A percentile compares a stretch with the other conserved stretches of the same genome.
These are phyloP conservation scores for Hemiprocne comata DNA, from an alignment of 2,113 vertebrate genomes.

Conservation along the genomic window DNA sequence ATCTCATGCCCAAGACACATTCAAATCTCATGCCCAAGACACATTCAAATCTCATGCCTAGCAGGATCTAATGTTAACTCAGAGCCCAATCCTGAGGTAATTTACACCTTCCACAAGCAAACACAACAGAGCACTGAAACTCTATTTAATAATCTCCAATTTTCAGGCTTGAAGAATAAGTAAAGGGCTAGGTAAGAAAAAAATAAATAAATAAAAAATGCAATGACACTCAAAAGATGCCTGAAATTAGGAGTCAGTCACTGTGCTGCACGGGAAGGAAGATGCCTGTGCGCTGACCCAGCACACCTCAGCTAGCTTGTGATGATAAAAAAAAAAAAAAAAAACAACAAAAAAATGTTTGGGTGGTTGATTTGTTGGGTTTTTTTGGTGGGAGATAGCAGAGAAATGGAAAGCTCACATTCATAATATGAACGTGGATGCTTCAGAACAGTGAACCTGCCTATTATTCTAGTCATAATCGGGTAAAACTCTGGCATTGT, in stretches of 20 bases:
- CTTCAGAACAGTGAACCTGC: background rate
- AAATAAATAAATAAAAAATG: background rate
- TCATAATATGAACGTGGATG: fast-evolving
- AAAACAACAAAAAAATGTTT: background rate
- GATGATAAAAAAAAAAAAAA: background rate
- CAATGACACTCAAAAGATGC: background rate
- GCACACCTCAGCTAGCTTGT: background rate
- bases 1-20: fast-evolving
- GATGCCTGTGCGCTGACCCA: fast-evolving
- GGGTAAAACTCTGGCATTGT: background rate
- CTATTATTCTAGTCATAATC: background rate
- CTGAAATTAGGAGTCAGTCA: background rate
- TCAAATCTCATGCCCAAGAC: background rate
- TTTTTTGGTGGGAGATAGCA: fast-evolving
- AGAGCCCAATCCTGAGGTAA: background rate
- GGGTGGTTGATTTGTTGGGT: background rate
- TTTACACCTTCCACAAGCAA: background rate
- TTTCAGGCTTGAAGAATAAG: background rate
- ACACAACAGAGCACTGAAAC: background rate
- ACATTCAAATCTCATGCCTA: background rate
- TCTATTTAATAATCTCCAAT: background rate
- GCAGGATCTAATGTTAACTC: background rate
- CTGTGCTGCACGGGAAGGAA: background rate
- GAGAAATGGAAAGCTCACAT: background rate
- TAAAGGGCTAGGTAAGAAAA: background rate